phyloP scores from a whole-genome alignment of 2,113 vertebrate genomes.

The Eidolon helvum region DNA sequence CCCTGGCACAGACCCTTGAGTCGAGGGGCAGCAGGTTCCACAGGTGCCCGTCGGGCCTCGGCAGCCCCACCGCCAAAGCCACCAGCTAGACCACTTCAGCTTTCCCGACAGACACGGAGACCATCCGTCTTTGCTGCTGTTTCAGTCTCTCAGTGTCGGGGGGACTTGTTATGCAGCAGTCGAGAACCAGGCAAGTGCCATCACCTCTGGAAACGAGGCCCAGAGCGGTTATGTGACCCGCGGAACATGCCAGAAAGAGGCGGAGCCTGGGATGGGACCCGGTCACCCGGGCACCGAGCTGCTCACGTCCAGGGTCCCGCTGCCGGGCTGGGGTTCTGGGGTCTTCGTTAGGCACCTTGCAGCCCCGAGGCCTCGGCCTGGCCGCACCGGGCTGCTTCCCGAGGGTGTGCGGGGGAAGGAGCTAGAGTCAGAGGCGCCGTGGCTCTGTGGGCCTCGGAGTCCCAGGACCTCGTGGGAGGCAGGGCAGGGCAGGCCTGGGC shows the following conservation, averaged over 20 bases:
- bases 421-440: too few species aligned
- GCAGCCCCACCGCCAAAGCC: rapidly evolving
- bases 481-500: not conserved
- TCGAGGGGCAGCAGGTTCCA: not conserved
- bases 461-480: not conserved
- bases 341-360: rapidly evolving
- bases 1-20: not conserved
- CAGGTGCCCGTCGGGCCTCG: not conserved
- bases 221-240: rapidly evolving
- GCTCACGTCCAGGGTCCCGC: rapidly evolving
- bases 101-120: not conserved
- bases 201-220: not conserved
- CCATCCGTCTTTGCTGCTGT: rapidly evolving
- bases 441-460: not conserved
- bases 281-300: rapidly evolving
- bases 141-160: not conserved
- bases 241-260: not conserved
- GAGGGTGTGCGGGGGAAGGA: not conserved
- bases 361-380: not conserved
- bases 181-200: not conserved
- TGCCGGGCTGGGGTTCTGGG: not conserved
- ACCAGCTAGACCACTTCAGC: rapidly evolving
- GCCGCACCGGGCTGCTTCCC: not conserved
- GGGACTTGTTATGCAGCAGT: not conserved
- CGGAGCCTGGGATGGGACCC: rapidly evolving